Base-by-base conservation (phyloP, 1,140 invertebrate genomes). In the Drosophila jambulina region DNA sequence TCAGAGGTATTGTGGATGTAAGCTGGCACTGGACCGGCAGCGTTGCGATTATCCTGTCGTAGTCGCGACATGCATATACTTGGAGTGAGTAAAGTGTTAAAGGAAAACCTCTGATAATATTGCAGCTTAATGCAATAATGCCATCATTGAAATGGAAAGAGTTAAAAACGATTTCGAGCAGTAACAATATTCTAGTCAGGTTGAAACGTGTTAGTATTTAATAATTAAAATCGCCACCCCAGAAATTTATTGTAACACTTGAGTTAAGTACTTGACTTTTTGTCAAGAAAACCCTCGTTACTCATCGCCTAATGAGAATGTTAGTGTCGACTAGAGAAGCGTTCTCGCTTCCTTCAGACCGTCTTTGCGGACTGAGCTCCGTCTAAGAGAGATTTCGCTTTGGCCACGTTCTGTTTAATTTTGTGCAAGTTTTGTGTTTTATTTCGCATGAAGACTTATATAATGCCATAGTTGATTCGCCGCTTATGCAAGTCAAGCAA, bases 401-500 rank as follows among this genome's bases (percentile, higher is more conserved):
- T 82, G 74, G 38, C 45, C 57, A 46, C 59, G 62, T 82, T 75
- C 63, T 84, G 84, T 84, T 88, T 90, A 78, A 90, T 84, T 56
- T 88, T 88, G 40, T 69, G 61, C 65, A 69, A 62, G 67, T 74
- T 80, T 65, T 36, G 27, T 49, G 53, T 60, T 57, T 57, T 77
- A 53, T 58, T 69, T 34, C 27, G 42, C 57, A 34, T 75, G 29
- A 59, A 65, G 29, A 46, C 29, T 43, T 27, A 25, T 62, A 46
- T 67, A 40, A 45, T 45, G 29, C 56, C 25, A 40, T 36, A 51
- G 65, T 65, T 77, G 58, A 51, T 61, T 62, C 48, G 43, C 45
- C 61, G 83, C 71, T 80, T 83, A 84, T 80, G 72, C 72, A 84
- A 90, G 74, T 64, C 78, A 90, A 90, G 90, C 82, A 88, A 82